Conservation (phyloP, 2,797 vertebrate species). For the Cossypha polioptera region DNA sequence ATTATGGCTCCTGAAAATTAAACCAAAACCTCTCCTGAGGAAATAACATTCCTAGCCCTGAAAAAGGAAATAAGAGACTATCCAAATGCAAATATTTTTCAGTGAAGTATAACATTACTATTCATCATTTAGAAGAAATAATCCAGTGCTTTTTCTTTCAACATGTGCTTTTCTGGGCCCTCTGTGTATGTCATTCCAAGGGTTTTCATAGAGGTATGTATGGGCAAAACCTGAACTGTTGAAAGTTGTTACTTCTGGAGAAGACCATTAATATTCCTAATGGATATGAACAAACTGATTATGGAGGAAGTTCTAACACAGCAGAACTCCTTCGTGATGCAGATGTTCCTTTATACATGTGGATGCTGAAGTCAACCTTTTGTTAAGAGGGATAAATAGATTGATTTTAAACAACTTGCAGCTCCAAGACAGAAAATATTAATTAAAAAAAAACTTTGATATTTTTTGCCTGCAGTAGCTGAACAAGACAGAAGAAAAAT, state of each 20-base stretch:
- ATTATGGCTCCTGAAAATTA: neutral
- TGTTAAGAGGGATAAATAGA: neutral
- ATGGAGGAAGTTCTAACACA: neutral
- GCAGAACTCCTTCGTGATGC: neutral
- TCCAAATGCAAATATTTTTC: neutral
- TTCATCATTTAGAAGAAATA: neutral
- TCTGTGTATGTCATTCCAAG: neutral
- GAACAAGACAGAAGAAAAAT: neutral
- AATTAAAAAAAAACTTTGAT: neutral
- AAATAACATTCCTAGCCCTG: neutral
- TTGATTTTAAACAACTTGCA: neutral
- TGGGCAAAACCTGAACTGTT: neutral
- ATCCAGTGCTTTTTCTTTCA: neutral
- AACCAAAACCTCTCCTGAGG: neutral
- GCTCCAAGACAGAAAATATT: neutral
- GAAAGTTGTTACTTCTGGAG: neutral
- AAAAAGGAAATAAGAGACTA: neutral
- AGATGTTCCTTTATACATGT: neutral
- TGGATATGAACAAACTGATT: neutral
- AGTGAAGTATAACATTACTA: neutral
- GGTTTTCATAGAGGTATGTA: neutral
- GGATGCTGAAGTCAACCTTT: neutral
- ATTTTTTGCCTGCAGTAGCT: neutral
- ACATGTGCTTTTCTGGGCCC: neutral
- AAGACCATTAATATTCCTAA: neutral